Conservation (phyloP, 2,888 invertebrate species). For the Aphidius colemani region DNA sequence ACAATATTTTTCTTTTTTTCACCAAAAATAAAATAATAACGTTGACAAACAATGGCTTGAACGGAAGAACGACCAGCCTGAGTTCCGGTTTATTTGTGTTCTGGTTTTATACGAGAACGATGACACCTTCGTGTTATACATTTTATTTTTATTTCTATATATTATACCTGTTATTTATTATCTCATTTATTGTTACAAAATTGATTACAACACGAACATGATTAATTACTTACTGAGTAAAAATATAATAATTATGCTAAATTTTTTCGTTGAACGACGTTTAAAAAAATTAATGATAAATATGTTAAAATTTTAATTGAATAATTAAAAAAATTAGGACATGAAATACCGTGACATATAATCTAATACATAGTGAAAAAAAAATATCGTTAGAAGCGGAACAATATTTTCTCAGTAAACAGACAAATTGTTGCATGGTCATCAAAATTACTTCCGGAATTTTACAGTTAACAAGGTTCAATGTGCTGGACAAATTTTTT, state of each 20-base stretch:
- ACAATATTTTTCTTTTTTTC: slow-evolving; percentile 37
- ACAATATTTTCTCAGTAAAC: slow-evolving; percentile 46
- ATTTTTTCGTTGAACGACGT: too few relatives aligned
- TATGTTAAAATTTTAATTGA: neutral
- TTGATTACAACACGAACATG: neutral
- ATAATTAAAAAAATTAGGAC: slow-evolving; percentile 24
- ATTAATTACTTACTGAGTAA: too few relatives aligned
- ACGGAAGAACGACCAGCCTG: slow-evolving; percentile 29
- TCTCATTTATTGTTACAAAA: slow-evolving; percentile 3
- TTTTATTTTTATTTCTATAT: neutral
- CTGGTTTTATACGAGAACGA: slow-evolving; percentile 27
- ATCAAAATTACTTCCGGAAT: slow-evolving; percentile 31
- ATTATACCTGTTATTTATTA: neutral
- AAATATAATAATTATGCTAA: too few relatives aligned
- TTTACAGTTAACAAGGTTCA: slow-evolving; percentile 40
- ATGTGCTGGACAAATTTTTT: slow-evolving; percentile 31
- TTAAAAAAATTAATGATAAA: too few relatives aligned
- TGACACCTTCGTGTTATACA: neutral
- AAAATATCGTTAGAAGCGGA: slow-evolving; percentile 41
- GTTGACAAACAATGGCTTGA: slow-evolving; percentile 26
- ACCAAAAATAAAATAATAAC: slow-evolving; percentile 36
- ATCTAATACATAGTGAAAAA: too few relatives aligned
- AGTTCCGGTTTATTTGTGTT: slow-evolving; percentile 51
- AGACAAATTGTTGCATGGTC: slow-evolving; percentile 26
- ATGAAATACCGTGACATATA: slow-evolving; percentile 2